A percentile compares a stretch with the other conserved stretches of the same genome.
Conservation (phyloP, 2,888 invertebrate genomes). For the Deilephila elpenor region DNA sequence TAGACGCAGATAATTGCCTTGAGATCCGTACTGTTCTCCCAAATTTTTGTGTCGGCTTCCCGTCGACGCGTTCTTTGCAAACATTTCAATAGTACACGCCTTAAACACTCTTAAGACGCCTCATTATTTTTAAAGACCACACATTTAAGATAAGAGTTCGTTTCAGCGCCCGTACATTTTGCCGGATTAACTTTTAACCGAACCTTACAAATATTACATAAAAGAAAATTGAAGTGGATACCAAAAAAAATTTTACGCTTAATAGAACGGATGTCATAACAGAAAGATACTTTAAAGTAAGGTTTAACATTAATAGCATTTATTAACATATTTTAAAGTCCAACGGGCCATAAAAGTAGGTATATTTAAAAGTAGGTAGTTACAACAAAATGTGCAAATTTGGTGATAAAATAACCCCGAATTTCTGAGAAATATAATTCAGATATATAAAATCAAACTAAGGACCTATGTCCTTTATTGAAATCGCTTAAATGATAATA, state of each 20-base stretch:
- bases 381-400: too few species aligned
- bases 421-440: too few species aligned
- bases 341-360: too few species aligned
- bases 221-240: not conserved
- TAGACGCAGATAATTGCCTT: slow-evolving; percentile 67
- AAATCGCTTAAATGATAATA: too few species aligned
- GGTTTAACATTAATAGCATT: too few species aligned
- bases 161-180: slow-evolving; percentile 17
- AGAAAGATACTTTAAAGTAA: too few species aligned
- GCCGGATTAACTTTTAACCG: not conserved
- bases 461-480: too few species aligned
- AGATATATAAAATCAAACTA: too few species aligned
- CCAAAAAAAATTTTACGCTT: not conserved
- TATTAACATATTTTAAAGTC: too few species aligned
- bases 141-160: slow-evolving; percentile 30
- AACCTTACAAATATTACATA: not conserved
- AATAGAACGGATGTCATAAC: too few species aligned
- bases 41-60: slow-evolving; percentile 54
- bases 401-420: too few species aligned
- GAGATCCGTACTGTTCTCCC: slow-evolving; percentile 54
- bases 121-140: slow-evolving; percentile 34
- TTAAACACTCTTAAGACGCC: slow-evolving; percentile 26
- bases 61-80: slow-evolving; percentile 38
- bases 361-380: too few species aligned
- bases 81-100: slow-evolving; percentile 28